Conservation (phyloP, 2,888 invertebrate species). For the Oxystoma pomonae region DNA sequence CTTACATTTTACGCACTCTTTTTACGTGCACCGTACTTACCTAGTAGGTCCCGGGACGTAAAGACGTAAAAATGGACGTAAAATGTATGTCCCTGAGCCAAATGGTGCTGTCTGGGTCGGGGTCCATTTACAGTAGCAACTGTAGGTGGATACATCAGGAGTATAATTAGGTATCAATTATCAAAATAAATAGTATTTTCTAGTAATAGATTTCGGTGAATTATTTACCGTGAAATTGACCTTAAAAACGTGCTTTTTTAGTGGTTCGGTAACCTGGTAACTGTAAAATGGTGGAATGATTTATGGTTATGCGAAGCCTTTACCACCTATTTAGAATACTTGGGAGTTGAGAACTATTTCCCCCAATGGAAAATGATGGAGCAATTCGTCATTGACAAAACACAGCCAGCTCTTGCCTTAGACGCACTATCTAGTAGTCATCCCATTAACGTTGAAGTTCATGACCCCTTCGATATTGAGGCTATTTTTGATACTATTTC, state of each 20-base stretch:
- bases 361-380: conserved; percentile 68
- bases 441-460: conserved; percentile 64
- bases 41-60: too few relatives aligned
- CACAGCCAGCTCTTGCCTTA: conserved; percentile 62
- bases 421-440: conserved; percentile 69
- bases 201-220: too few relatives aligned
- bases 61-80: too few relatives aligned
- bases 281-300: conserved; percentile 93
- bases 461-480: conserved; percentile 67
- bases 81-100: too few relatives aligned
- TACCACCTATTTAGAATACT: conserved; percentile 77
- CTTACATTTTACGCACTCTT: too few relatives aligned
- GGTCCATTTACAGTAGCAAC: too few relatives aligned
- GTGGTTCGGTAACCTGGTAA: conserved; percentile 90
- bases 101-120: too few relatives aligned
- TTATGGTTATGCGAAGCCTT: conserved; percentile 89
- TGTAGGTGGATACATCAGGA: too few relatives aligned
- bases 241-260: conserved; percentile 33
- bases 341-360: conserved; percentile 60
- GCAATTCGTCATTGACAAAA: conserved; percentile 64
- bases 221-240: neutral
- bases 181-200: too few relatives aligned
- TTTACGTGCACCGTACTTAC: too few relatives aligned
- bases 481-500: conserved; percentile 73
- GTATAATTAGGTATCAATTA: too few relatives aligned